Evolutionary conservation across 2,888 invertebrate genomes (phyloP).

Genomic region (Cephonodes hylas): DNA sequence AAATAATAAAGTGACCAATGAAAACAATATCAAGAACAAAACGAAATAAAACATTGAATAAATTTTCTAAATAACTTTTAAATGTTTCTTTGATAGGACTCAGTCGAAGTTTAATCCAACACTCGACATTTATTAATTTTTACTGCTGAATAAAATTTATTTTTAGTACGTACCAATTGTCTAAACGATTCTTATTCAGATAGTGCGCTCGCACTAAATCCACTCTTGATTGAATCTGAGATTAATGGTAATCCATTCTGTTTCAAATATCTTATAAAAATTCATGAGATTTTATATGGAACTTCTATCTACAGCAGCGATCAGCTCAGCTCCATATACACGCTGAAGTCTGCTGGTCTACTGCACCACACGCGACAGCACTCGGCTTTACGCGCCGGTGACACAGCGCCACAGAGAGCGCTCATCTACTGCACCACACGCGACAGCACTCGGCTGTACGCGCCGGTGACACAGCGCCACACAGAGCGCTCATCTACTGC

Average conservation of each 20-base stretch:
- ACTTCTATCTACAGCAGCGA: no score
- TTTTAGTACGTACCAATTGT: not conserved
- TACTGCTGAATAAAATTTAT: slow-evolving; percentile 6
- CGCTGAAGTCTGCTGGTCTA: no score
- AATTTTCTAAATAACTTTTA: not conserved
- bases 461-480: no score
- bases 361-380: no score
- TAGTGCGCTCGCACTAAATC: slow-evolving; percentile 2
- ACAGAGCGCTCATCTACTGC: no score
- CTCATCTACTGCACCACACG: no score
- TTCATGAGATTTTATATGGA: not conserved
- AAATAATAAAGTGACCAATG: not conserved
- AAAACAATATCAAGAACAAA: not conserved
- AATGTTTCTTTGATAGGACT: not conserved
- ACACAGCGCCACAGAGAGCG: no score
- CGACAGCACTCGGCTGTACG: no score
- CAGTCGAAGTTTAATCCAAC: not conserved
- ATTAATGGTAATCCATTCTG: slow-evolving; percentile 3
- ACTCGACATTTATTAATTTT: slow-evolving; percentile 3
- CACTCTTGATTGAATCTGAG: not conserved
- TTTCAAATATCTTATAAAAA: slow-evolving; percentile 1
- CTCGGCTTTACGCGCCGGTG: no score
- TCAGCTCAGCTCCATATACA: no score
- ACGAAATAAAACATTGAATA: not conserved
- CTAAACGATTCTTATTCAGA: slow-evolving; percentile 2